Evolutionary conservation across 37 sponge, comb jelly and placozoan genomes (phyloP).

Genomic region (Eunapius fragilis): DNA sequence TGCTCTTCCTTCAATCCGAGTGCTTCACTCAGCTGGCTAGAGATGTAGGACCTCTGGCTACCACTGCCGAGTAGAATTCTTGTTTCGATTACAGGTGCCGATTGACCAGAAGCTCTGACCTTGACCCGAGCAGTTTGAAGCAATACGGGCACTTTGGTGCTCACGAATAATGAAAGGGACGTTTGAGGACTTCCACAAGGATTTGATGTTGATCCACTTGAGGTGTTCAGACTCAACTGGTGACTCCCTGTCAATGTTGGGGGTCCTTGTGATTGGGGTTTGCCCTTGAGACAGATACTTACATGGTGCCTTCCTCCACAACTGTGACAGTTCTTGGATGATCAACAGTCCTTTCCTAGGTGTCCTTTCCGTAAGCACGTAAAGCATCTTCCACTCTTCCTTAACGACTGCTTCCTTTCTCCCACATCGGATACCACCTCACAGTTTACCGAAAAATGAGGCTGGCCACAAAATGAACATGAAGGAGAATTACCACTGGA

Average conservation of each 20-base stretch:
- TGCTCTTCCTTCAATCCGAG: background rate
- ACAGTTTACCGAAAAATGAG: background rate
- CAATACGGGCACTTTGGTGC: background rate
- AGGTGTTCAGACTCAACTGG: no score
- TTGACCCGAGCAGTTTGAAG: background rate
- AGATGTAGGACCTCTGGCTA: constrained; percentile 39
- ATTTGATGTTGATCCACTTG: no score
- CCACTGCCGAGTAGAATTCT: background rate
- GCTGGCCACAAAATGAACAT: background rate
- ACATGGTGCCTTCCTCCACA: background rate
- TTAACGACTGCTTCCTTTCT: background rate
- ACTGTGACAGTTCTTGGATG: background rate
- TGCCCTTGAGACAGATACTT: background rate
- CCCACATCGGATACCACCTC: background rate
- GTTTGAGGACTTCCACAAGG: background rate
- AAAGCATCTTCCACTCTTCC: no score
- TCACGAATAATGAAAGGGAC: background rate
- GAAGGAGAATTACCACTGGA: no score
- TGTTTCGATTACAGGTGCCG: background rate
- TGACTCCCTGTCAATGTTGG: background rate
- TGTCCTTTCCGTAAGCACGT: background rate
- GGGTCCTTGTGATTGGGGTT: background rate
- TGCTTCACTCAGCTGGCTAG: background rate
- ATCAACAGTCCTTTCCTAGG: background rate
- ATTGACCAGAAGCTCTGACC: background rate